These are phyloP conservation scores for Ceratosolen solmsi DNA, from an alignment of 1,140 invertebrate species.

Conservation along the genomic window DNA sequence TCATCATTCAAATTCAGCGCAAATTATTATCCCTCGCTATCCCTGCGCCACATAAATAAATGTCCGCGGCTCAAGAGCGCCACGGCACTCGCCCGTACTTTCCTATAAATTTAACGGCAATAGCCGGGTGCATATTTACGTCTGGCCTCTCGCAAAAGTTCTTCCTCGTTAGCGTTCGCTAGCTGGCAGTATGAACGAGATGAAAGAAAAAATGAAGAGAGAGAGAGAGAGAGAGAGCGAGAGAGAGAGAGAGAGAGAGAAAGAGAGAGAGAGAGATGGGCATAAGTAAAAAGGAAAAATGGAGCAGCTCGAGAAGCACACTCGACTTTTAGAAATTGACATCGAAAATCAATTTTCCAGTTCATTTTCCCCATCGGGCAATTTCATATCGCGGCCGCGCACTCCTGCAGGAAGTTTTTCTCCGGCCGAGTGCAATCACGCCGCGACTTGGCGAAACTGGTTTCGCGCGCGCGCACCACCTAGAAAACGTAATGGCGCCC, in stretches of 20 bases:
- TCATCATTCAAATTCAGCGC: conserved; percentile 17
- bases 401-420: conserved; percentile 40
- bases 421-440: conserved; percentile 1
- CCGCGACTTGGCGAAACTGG: conserved; percentile 30
- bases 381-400: conserved; percentile 42
- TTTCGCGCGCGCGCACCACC: conserved; percentile 10
- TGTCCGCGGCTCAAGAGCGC: neutral
- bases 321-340: conserved; percentile 47
- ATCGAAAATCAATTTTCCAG: conserved; percentile 51
- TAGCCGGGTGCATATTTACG: neutral
- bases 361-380: conserved; percentile 43
- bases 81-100: neutral
- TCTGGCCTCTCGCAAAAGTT: conserved; percentile 24
- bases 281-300: too few species aligned
- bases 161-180: conserved; percentile 34
- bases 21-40: conserved; percentile 12
- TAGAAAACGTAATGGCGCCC: conserved; percentile 20
- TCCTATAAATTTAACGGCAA: neutral
- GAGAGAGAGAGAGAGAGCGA: neutral
- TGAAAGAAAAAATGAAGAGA: neutral
- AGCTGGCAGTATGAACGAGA: too few species aligned
- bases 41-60: conserved; percentile 25
- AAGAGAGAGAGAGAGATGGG: too few species aligned
- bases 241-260: neutral
- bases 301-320: conserved; percentile 1